A percentile compares a stretch with the other conserved stretches of the same genome.
Conservation (phyloP, 2,888 invertebrate species). For the Smittia aterrima region DNA sequence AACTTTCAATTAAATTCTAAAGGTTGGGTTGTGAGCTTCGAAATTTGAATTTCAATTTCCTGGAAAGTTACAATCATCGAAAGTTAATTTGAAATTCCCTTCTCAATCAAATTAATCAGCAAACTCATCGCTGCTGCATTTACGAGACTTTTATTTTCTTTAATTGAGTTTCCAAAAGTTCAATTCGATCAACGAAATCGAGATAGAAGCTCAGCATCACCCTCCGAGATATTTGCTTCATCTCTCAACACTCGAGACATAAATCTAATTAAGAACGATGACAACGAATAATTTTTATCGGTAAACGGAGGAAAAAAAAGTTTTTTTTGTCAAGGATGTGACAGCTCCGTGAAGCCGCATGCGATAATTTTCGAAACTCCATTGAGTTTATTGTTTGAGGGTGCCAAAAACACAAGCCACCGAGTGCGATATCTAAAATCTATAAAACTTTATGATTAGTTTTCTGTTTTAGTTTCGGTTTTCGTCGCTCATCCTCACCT, state of each 20-base stretch:
- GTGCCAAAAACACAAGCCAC: background rate
- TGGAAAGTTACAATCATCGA: background rate
- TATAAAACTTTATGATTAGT: constrained; percentile 39
- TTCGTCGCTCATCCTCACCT: background rate
- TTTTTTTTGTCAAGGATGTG: background rate
- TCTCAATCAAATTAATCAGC: too few species aligned
- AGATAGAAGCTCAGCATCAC: too few species aligned
- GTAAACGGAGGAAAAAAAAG: background rate
- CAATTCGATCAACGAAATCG: too few species aligned
- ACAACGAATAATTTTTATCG: constrained; percentile 22
- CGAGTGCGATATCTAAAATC: constrained; percentile 31
- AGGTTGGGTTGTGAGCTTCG: background rate
- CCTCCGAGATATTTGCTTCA: too few species aligned
- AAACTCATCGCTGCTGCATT: too few species aligned
- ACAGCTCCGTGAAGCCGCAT: constrained; percentile 5
- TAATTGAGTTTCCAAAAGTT: too few species aligned
- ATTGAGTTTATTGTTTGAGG: background rate
- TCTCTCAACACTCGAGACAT: background rate
- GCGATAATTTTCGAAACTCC: constrained; percentile 29
- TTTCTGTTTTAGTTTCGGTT: constrained; percentile 9
- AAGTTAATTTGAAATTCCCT: too few species aligned
- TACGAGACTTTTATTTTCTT: too few species aligned
- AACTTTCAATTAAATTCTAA: constrained; percentile 23
- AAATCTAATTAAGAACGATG: constrained; percentile 35
- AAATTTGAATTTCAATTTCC: constrained; percentile 1